Evolutionary conservation across 1,140 invertebrate species (phyloP).

Genomic region (Melipona quadrifasciata): DNA sequence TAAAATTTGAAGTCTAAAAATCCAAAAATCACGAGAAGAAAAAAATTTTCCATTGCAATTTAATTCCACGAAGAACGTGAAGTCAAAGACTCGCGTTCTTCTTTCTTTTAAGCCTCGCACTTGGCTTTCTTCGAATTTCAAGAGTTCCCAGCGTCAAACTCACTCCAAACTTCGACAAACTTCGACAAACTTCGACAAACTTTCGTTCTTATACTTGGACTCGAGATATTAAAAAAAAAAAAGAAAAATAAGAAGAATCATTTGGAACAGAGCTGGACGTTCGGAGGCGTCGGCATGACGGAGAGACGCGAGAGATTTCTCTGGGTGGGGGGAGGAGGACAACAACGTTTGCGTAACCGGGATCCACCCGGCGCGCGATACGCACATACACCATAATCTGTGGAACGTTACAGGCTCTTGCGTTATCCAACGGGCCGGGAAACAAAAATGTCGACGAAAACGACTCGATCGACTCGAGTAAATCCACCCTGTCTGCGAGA

Average conservation of each 20-base stretch:
- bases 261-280: neutral
- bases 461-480: constrained; percentile 36
- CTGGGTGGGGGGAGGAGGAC: neutral
- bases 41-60: too few relatives aligned
- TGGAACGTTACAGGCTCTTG: neutral
- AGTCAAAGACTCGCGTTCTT: too few relatives aligned
- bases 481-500: constrained; percentile 41
- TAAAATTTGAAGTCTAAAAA: too few relatives aligned
- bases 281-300: neutral
- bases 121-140: too few relatives aligned
- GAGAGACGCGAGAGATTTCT: constrained; percentile 5
- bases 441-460: constrained; percentile 34
- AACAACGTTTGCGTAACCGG: constrained; percentile 38
- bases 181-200: too few relatives aligned
- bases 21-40: too few relatives aligned
- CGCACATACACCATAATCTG: constrained; percentile 3
- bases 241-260: neutral
- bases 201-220: too few relatives aligned
- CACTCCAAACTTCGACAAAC: too few relatives aligned
- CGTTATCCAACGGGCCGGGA: constrained; percentile 7
- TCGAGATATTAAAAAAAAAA: neutral
- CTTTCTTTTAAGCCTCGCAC: too few relatives aligned
- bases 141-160: too few relatives aligned
- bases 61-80: too few relatives aligned
- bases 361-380: neutral